Evolutionary conservation across 2,888 invertebrate species (phyloP), one percentile per base, ranked within the genome.

Genomic region (Pachydiplax longipennis): DNA sequence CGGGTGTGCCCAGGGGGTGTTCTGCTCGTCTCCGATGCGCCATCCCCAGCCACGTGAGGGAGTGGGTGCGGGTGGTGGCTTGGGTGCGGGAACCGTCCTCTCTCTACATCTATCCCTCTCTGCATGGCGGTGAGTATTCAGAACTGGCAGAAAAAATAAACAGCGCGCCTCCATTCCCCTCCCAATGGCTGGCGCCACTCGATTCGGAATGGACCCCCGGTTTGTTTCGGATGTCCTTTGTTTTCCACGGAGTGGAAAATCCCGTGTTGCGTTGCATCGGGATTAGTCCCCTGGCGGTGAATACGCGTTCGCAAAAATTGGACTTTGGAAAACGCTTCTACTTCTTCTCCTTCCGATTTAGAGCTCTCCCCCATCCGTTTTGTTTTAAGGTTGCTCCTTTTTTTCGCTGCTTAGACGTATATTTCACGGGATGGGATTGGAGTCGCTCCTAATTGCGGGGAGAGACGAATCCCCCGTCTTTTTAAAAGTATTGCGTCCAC

Each of bases 11-110:
- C 83, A 94, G 96, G 92, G 96, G 97, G 90, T 97, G 96, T 94
- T 96, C 96, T 80, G 96, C 97, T 91, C 96, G 97, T 92, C 94
- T 97, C 92, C 96, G 96, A 93, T 97, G 97, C 94, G 95, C 96
- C 92, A 95, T 97, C 93, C 96, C 96, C 92, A 96, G 96, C 93
- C 96, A 96, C 94, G 96, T 96, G 92, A 96, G 96, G 94, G 96
- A 97, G 94, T 94, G 96, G 94, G 96, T 97, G 92, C 95, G 96
- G 93, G 96, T 97, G 92, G 96, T 96, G 92, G 96, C 96, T 91
- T 97, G 97, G 97, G 95, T 96, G 92, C 96, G 96, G 94, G 96
- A 96, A 93, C 96, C 96, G 91, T 95, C 96, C 92, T 95, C 96
- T 92, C 96, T 96, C 94, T 96, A 96, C 94, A 96, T 97, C 92